Evolutionary conservation across 2,888 invertebrate species (phyloP), one percentile per base, ranked within the genome.

Genomic region (Amphipoea oculea): DNA sequence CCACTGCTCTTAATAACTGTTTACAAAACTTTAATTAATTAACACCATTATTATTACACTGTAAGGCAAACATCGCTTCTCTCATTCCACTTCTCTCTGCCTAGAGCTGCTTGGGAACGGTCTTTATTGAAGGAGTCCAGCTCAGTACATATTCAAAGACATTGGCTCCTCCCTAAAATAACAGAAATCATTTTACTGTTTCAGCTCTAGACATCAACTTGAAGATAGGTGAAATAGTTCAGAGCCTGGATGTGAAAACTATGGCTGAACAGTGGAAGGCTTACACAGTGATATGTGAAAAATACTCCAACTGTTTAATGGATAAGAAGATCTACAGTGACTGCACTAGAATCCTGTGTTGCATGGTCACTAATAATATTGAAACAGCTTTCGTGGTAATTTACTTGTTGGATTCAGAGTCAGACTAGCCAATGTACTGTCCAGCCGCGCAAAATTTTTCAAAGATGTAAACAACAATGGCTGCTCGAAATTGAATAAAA

Each of bases 201-300:
- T 69, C 91, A 97, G 97, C 96, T 81, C 88, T 97, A 82, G 92
- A 96, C 66, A 94, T 96, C 42, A 95, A 97, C 83, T 90, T 97
- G 78, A 92, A 94, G 83, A 97, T 97, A 66, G 97, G 97, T 9
- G 94, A 96, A 85, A 91, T 96, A 62, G 95, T 97, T 2, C 95
- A 96, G 69, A 92, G 92, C 4, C 90, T 97, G 70, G 97, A 97
- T 91, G 93, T 97, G 0, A 97, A 97, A 88, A 96, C 97, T 0
- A 96, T 97, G 96, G 97, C 96, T 0, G 97, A 97, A 73, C 97
- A 97, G 86, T 97, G 97, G 97, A 97, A 97, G 87, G 96, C 95
- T 0, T 97, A 94, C 86, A 94, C 94, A 9, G 86, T 91, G 51
- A 91, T 97, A 45, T 96, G 96, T 90, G 96, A 97, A 67, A 97